Evolutionary conservation across 2,113 vertebrate genomes (phyloP), one percentile per base, ranked within the genome.

Genomic region (Rhinopomastus cyanomelas): DNA sequence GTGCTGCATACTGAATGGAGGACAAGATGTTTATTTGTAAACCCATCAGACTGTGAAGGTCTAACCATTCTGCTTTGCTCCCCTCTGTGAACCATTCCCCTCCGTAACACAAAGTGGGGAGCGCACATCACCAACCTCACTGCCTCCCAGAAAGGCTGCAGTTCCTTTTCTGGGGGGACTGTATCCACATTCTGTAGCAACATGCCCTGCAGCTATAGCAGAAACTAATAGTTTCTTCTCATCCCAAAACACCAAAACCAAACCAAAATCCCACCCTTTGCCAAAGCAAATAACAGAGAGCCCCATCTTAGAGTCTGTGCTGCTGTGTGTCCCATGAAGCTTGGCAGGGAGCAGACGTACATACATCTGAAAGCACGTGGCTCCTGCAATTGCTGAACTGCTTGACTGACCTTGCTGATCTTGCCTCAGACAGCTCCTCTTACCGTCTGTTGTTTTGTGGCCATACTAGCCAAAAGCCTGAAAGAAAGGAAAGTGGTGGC

Each of bases 361-460:
- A 48, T 42, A 17, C 10, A 7, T 0, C 1, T 42, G 48, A 22
- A 55, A 66, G 51, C 14, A 46, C 0, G 0, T 1, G 2, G 56
- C 51, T 53, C 30, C 51, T 75, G 29, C 22, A 71, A 22, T 62
- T 81, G 37, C 46, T 57, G 22, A 80, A 30, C 30, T 49, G 36
- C 32, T 48, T 39, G 44, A 39, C 8, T 81, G n/a, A 30, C 21
- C 56, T 81, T 37, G 34, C 48, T 51, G 25, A 44, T 53, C 59
- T 29, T 7, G 22, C n/a, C 34, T 32, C 30, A 53, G 39, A 42
- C 39, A 42, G 39, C 42, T 78, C 25, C 21, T 34, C 3, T 6
- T 5, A 2, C 3, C 42, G 15, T 29, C 53, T 81, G 19, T 3
- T 89, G 39, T 32, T 30, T 49, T 14, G 48, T 0, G 14, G 53